Evolutionary conservation across 1,140 invertebrate species (phyloP), one percentile per base, ranked within the genome.

Genomic region (Cataglyphis hispanica): DNA sequence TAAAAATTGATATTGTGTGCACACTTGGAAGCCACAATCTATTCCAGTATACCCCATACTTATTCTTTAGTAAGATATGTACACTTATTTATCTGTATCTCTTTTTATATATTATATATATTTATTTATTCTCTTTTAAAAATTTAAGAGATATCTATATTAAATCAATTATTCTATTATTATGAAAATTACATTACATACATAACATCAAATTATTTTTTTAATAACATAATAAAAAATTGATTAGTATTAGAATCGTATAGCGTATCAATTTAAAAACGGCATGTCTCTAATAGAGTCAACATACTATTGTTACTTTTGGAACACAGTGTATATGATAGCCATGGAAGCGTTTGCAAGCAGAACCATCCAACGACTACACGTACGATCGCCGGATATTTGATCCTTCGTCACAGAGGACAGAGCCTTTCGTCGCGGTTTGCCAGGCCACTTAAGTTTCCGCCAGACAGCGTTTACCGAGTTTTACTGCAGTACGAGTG

Each of bases 401-500:
- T 84, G 58, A 66, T 72, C 46, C 80, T 66, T 60, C 50, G 74
- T 72, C 70, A 56, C 60, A 31, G 40, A 69, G 56, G 50, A 67
- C 53, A 67, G 34, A 72, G 70, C 31, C 53, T 83, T 67, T 84
- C 81, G 72, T 67, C 13, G 56, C 63, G 46, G 58, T 22, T 60
- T 61, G 34, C 34, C 22, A 43, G 46, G n/a, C 60, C 80, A 74
- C 58, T 88, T 87, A 87, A 88, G 80, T 87, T 84, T 43, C 27
- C 64, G 43, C 70, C 63, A 80, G 76, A 75, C 63, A 76, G 61
- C 87, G 60, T 86, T 89, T 88, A 58, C 78, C 53, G 75, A 89
- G 87, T 88, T 89, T 89, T 86, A 88, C 76, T n/a, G 50, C 53
- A 25, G 53, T 69, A 85, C 66, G 27, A 60, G 31, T 61, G 83